Evolutionary conservation across 1,140 invertebrate species (phyloP).

Genomic region (Dysdera silvatica): DNA sequence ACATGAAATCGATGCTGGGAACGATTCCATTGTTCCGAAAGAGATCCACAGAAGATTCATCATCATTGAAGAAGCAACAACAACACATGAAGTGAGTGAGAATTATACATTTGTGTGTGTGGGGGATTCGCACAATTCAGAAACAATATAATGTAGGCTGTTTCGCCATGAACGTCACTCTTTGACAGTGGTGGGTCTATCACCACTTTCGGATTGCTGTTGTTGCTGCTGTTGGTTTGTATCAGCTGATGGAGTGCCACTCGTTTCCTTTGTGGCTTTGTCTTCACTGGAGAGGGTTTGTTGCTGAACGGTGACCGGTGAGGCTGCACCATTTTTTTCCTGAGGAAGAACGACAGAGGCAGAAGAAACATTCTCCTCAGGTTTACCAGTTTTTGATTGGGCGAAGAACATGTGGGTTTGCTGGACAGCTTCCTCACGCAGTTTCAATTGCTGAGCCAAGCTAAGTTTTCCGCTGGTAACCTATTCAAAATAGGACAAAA

Average conservation of each 20-base stretch:
- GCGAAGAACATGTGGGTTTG: slow-evolving; percentile 39
- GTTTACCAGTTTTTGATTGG: slow-evolving; percentile 21
- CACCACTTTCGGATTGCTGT: not conserved
- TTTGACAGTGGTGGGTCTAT: no score
- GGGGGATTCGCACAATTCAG: no score
- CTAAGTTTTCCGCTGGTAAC: slow-evolving; percentile 26
- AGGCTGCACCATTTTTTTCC: slow-evolving; percentile 13
- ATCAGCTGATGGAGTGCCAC: slow-evolving; percentile 1
- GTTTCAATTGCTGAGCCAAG: slow-evolving; percentile 39
- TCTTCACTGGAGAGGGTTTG: not conserved
- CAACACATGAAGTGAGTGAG: no score
- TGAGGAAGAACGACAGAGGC: slow-evolving; percentile 1
- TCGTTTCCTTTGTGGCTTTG: slow-evolving; percentile 4
- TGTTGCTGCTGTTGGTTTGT: slow-evolving; percentile 1
- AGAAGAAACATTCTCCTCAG: not conserved
- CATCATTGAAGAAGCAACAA: no score
- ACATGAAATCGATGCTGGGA: no score
- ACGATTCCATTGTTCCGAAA: no score
- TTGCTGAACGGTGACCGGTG: no score
- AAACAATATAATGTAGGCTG: no score
- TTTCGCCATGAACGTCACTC: no score
- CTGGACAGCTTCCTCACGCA: slow-evolving; percentile 39
- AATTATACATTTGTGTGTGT: no score
- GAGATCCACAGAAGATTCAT: no score
- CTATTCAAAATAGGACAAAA: no score